These are phyloP conservation scores for Glaucidium brasilianum DNA, from an alignment of 2,113 vertebrate genomes.

Conservation along the genomic window DNA sequence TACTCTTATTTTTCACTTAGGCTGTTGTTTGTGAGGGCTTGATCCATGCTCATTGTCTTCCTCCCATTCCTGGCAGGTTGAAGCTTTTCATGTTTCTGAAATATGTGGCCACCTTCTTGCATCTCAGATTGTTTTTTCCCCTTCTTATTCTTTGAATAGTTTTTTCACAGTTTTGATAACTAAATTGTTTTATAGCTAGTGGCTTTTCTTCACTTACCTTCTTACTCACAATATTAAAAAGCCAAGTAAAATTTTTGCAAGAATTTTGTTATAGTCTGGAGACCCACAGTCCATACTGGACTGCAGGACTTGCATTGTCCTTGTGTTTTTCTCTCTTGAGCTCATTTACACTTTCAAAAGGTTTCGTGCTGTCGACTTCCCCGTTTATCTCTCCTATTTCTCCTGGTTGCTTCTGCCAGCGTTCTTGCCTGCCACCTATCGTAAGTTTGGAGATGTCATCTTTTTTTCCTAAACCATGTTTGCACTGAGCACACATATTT, in stretches of 20 bases:
- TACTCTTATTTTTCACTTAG: background rate
- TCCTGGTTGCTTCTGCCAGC: background rate
- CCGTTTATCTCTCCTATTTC: background rate
- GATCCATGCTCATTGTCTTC: background rate
- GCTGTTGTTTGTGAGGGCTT: background rate
- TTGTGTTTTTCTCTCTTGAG: background rate
- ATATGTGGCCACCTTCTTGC: background rate
- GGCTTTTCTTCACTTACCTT: background rate
- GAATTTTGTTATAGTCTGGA: background rate
- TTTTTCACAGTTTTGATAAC: background rate
- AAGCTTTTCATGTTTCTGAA: background rate
- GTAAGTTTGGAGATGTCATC: slow-evolving; percentile 38
- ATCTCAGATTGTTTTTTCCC: background rate
- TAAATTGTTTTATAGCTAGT: background rate
- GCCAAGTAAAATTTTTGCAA: background rate
- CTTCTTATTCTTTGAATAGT: background rate
- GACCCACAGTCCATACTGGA: background rate
- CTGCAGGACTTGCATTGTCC: background rate
- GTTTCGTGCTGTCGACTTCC: background rate
- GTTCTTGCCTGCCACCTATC: slow-evolving; percentile 61
- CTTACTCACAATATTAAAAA: background rate
- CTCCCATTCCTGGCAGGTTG: background rate
- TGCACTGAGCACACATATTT: slow-evolving; percentile 51
- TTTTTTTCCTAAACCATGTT: background rate
- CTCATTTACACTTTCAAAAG: background rate